Percentiles rank a stretch among this genome's conserved stretches.
These are phyloP conservation scores for Lochmaea capreae DNA, from an alignment of 2,888 invertebrate species.

Conservation along the genomic window DNA sequence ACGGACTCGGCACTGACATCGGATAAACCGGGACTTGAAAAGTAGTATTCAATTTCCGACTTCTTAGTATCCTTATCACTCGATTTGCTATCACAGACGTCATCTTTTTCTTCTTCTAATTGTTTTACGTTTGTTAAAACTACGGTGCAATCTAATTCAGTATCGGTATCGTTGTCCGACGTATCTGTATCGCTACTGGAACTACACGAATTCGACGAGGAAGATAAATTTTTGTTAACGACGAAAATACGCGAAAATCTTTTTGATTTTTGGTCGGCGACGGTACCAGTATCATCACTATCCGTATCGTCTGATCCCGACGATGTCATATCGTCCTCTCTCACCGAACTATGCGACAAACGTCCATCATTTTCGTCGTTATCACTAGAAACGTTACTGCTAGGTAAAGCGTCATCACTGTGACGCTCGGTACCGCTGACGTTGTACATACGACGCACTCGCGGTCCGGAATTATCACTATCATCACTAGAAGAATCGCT, in stretches of 20 bases:
- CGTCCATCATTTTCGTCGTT: slow-evolving; percentile 58
- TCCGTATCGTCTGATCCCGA: slow-evolving; percentile 63
- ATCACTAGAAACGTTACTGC: slow-evolving; percentile 61
- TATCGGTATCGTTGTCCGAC: slow-evolving; percentile 74
- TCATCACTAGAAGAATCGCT: slow-evolving; percentile 62
- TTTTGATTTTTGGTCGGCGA: slow-evolving; percentile 68
- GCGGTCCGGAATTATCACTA: slow-evolving; percentile 56
- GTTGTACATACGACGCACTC: slow-evolving; percentile 58
- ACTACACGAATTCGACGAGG: slow-evolving; percentile 64
- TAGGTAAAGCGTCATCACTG: slow-evolving; percentile 61
- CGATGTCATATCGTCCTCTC: slow-evolving; percentile 61
- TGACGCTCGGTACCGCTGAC: slow-evolving; percentile 59
- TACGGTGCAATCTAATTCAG: slow-evolving; percentile 67
- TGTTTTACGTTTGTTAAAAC: slow-evolving; percentile 61
- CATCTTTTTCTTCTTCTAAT: slow-evolving; percentile 46
- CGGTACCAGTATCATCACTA: slow-evolving; percentile 70
- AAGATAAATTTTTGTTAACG: slow-evolving; percentile 72
- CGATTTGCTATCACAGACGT: slow-evolving; percentile 40
- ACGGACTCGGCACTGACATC: slow-evolving; percentile 62
- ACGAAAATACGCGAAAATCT: slow-evolving; percentile 76
- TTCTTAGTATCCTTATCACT: slow-evolving; percentile 35
- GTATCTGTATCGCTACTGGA: slow-evolving; percentile 72
- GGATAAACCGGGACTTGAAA: slow-evolving; percentile 60
- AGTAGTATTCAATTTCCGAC: slow-evolving; percentile 46
- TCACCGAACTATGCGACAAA: slow-evolving; percentile 65